Conservation (phyloP, 2,888 invertebrate genomes). For the Hydrotaea cyrtoneurina region DNA sequence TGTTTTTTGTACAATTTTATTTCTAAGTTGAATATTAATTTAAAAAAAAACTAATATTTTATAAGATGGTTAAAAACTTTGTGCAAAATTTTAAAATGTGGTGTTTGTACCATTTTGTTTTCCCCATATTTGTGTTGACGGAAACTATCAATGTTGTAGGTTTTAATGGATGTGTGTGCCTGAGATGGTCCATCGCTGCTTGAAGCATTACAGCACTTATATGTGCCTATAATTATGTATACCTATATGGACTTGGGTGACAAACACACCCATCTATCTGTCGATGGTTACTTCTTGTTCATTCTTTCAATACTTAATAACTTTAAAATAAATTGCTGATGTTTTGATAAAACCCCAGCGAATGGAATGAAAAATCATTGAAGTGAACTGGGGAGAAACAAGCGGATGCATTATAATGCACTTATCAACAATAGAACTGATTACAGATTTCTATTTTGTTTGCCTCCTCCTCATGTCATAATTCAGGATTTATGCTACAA, state of each 20-base stretch:
- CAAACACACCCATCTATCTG: conserved; percentile 31
- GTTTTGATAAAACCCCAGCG: background rate
- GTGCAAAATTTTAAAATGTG: too few species aligned
- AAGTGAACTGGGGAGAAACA: background rate
- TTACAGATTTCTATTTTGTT: background rate
- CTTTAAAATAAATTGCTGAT: conserved; percentile 9
- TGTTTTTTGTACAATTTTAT: too few species aligned
- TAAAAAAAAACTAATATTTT: too few species aligned
- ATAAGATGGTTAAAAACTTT: too few species aligned
- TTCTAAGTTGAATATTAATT: too few species aligned
- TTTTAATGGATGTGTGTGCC: too few species aligned
- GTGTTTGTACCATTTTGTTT: too few species aligned
- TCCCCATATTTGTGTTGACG: too few species aligned
- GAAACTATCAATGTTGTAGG: too few species aligned
- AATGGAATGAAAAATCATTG: background rate
- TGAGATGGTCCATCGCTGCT: background rate
- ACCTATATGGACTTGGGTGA: background rate
- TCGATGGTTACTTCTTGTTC: background rate
- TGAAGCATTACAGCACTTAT: background rate
- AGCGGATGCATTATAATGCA: conserved; percentile 34
- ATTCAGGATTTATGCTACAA: conserved; percentile 23
- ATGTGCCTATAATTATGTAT: background rate
- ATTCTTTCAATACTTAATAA: background rate
- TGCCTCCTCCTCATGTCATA: background rate
- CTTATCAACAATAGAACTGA: background rate